These are phyloP conservation scores for Brotogeris chrysoptera DNA, from an alignment of 2,797 vertebrate genomes.

Conservation along the genomic window DNA sequence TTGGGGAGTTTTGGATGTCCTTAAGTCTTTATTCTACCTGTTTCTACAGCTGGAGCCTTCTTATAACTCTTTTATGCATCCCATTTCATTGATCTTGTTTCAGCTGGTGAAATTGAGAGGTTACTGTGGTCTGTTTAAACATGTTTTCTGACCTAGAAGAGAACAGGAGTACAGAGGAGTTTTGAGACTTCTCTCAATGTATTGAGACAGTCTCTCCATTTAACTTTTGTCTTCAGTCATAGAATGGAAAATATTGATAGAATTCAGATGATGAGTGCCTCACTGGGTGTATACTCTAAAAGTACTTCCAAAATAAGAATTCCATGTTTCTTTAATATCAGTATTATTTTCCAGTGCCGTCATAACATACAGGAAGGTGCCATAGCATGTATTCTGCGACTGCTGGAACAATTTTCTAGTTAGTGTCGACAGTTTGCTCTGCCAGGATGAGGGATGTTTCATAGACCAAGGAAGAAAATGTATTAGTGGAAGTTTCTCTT, in stretches of 20 bases:
- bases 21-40: background rate
- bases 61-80: background rate
- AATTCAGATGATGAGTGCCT: background rate
- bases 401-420: background rate
- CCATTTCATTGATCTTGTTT: background rate
- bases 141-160: background rate
- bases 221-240: background rate
- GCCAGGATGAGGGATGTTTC: background rate
- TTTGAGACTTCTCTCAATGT: background rate
- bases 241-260: background rate
- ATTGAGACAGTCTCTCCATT: background rate
- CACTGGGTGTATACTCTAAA: background rate
- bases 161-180: background rate
- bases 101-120: background rate
- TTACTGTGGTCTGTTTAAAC: background rate
- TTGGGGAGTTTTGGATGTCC: background rate
- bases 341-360: background rate
- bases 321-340: background rate
- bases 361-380: background rate
- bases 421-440: background rate
- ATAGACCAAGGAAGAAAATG: background rate
- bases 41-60: background rate
- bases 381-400: background rate
- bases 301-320: background rate
- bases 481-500: background rate